A percentile compares a stretch with the other conserved stretches of the same genome.
phyloP scores from a whole-genome alignment of 2,113 vertebrate genomes.

The Pycnonotus jocosus region DNA sequence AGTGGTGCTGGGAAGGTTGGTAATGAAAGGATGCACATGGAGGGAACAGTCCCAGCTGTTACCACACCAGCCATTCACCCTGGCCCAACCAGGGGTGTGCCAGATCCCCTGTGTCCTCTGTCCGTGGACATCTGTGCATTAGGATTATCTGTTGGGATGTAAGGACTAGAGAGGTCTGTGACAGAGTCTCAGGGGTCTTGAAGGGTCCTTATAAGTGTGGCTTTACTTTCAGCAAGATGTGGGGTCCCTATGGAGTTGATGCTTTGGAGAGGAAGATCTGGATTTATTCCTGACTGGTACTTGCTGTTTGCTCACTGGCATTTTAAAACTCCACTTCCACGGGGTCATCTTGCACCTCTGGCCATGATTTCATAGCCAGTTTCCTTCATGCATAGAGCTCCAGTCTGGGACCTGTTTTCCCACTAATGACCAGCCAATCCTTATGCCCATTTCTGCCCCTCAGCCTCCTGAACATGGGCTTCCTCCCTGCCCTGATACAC shows the following conservation, averaged over 20 bases:
- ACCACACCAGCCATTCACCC: background rate
- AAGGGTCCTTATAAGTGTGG: background rate
- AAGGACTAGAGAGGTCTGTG: background rate
- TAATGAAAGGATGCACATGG: background rate
- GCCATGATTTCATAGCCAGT: background rate
- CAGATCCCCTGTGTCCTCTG: background rate
- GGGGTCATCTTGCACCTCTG: background rate
- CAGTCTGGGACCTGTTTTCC: background rate
- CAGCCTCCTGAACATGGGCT: rapidly evolving
- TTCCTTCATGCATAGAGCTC: background rate
- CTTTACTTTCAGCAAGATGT: background rate
- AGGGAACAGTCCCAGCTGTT: background rate
- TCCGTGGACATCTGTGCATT: background rate
- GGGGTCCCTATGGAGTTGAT: background rate
- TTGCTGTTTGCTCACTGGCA: background rate
- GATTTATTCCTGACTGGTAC: background rate
- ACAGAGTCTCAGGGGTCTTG: background rate
- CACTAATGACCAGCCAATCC: background rate
- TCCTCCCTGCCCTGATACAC: background rate
- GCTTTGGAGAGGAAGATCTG: background rate
- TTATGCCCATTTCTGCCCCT: background rate
- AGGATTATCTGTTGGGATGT: background rate
- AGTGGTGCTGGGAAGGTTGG: background rate
- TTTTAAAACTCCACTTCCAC: background rate
- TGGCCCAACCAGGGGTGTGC: background rate